Evolutionary conservation across 35 echinoderm and acorn worm genomes (phyloP).

Genomic region (Hemicentrotus pulcherrimus): DNA sequence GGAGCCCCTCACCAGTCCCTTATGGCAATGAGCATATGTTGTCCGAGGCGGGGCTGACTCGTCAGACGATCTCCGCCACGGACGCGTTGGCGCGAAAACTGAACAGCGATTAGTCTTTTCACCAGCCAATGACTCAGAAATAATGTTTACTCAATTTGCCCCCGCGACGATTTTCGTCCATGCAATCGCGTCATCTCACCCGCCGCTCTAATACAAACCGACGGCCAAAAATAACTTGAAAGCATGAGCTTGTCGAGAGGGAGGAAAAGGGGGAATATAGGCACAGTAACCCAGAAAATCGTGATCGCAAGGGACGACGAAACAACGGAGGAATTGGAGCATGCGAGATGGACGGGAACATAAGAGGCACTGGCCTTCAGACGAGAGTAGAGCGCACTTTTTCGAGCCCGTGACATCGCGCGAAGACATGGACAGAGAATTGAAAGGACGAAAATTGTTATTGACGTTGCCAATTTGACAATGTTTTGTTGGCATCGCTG

Average conservation of each 20-base stretch:
- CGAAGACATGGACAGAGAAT: background rate
- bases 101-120: slow-evolving; percentile 52
- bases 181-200: slow-evolving; percentile 28
- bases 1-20: background rate
- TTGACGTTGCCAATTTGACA: background rate
- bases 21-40: background rate
- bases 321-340: slow-evolving; percentile 26
- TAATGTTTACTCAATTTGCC: slow-evolving; percentile 53
- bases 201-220: slow-evolving; percentile 27
- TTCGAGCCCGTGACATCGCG: background rate
- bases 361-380: slow-evolving; percentile 20
- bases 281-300: slow-evolving; percentile 44
- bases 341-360: slow-evolving; percentile 4
- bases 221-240: slow-evolving; percentile 32
- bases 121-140: slow-evolving; percentile 53
- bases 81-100: slow-evolving; percentile 21
- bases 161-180: slow-evolving; percentile 24
- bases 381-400: slow-evolving; percentile 23
- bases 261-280: background rate
- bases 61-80: background rate
- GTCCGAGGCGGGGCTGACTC: background rate
- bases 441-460: background rate
- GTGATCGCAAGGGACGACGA: slow-evolving; percentile 27
- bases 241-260: slow-evolving; percentile 18
- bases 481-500: background rate